Evolutionary conservation across 2,113 vertebrate genomes (phyloP).

Genomic region (Rhinoptilus africanus): DNA sequence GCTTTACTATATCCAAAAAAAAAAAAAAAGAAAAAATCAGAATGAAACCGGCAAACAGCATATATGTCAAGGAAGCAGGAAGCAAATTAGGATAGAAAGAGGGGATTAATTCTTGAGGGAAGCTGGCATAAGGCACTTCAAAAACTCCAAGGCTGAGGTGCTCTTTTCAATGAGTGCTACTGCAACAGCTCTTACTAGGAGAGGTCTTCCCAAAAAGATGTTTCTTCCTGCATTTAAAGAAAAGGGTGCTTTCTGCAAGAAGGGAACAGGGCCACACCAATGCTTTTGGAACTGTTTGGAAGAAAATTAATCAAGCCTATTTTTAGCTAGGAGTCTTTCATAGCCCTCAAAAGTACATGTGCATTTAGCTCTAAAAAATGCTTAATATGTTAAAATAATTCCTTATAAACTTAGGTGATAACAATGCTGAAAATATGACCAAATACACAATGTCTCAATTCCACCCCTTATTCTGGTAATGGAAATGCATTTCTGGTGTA

Average conservation of each 20-base stretch:
- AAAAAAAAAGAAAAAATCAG: not conserved
- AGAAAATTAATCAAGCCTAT: not conserved
- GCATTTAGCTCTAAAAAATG: not conserved
- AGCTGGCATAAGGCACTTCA: not conserved
- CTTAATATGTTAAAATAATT: not conserved
- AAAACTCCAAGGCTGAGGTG: not conserved
- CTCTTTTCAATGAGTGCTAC: not conserved
- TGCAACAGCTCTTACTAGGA: not conserved
- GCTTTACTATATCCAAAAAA: not conserved
- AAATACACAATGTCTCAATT: not conserved
- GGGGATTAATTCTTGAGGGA: not conserved
- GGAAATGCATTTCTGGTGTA: not conserved
- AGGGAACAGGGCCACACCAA: not conserved
- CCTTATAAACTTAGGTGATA: not conserved
- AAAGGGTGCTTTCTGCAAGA: not conserved
- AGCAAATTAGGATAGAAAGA: not conserved
- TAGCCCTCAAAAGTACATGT: not conserved
- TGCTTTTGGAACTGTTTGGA: not conserved
- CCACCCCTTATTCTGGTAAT: not conserved
- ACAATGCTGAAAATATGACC: not conserved
- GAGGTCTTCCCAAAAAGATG: not conserved
- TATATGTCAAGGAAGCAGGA: not conserved
- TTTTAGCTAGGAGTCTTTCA: not conserved
- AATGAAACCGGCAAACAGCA: not conserved
- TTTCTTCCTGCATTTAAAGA: not conserved